These are phyloP conservation scores for Rhabdophis nuchalis DNA, from an alignment of 2,797 vertebrate species.

Conservation along the genomic window DNA sequence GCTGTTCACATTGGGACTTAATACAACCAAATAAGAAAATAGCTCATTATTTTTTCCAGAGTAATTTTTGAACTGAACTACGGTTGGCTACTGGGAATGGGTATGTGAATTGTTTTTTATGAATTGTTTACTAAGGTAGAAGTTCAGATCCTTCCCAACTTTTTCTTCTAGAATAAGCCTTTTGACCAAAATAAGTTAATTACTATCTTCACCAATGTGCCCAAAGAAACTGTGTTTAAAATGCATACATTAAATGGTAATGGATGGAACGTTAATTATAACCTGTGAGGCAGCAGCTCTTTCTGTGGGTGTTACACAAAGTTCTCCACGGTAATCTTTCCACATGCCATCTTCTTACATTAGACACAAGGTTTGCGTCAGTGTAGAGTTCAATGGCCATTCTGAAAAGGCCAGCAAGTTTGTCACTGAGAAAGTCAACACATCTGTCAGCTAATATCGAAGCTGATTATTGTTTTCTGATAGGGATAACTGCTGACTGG, in stretches of 20 bases:
- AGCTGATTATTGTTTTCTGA: conserved; percentile 27
- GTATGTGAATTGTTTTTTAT: neutral
- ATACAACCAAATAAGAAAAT: neutral
- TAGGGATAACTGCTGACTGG: neutral
- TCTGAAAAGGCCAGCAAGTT: conserved; percentile 13
- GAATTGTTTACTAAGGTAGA: neutral
- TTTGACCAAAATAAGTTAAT: conserved; percentile 6
- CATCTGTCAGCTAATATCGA: conserved; percentile 16
- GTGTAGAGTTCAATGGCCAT: conserved; percentile 4
- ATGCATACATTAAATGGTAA: conserved; percentile 2
- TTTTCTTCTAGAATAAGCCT: neutral
- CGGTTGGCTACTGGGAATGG: neutral
- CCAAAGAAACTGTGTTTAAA: conserved; percentile 24
- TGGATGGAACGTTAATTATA: conserved; percentile 25
- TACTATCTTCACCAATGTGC: neutral
- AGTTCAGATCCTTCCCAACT: neutral
- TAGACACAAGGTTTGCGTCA: conserved; percentile 10
- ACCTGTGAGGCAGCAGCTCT: neutral
- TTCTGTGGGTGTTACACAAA: conserved; percentile 11
- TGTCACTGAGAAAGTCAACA: conserved; percentile 33
- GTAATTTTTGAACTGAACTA: neutral
- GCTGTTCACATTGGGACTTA: neutral
- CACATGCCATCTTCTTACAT: conserved; percentile 18
- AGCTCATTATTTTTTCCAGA: neutral
- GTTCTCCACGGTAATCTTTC: conserved; percentile 10